Base-by-base conservation (phyloP, 2,113 vertebrate genomes). In the Arenaria interpres region DNA sequence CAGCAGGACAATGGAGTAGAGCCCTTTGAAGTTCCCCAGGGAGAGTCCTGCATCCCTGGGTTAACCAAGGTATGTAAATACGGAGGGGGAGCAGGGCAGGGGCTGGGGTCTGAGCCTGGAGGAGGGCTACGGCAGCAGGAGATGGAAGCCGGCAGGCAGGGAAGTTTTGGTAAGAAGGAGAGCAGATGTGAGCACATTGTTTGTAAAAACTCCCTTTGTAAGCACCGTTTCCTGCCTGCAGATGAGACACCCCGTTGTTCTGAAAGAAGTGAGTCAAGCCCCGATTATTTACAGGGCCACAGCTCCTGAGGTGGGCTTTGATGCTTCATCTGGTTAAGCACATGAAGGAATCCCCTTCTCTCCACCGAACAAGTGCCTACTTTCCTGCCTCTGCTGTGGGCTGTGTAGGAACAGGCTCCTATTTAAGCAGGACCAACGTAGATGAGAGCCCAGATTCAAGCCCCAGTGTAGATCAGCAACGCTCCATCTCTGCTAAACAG, bases 1-100 rank as follows among this genome's bases (percentile, higher is more conserved):
- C 23, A 48, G 48, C 74, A 88, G 74, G 45, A 95, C 88, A 88
- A 94, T 81, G 76, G 79, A 89, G 46, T 22, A 6, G 41, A 79
- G 57, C 7, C 8, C 46, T 96, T 87, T 94, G 85, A 95, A 93
- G 79, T 50, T 72, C 87, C 60, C 64, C 48, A 39, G n/a, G 24
- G 71, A 69, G 90, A 62, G 28, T 85, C 86, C 37, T 28, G 67
- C 51, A 4, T 10, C n/a, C 43, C n/a, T 56, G 54, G 32, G 45
- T 45, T 27, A 90, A 35, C 3, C n/a, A 27, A 78, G 24, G 51
- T 50, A 12, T 24, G 43, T 57, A 77, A 91, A 82, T 35, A 41
- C 0, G 8, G 50, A 32, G 1, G 2, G 72, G 51, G 54, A 54
- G 32, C 23, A 10, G 43, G 32, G 60, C n/a, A 19, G 25, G 72